Conservation (phyloP, 2,888 invertebrate species). For the Rhorus exstirpatorius region DNA sequence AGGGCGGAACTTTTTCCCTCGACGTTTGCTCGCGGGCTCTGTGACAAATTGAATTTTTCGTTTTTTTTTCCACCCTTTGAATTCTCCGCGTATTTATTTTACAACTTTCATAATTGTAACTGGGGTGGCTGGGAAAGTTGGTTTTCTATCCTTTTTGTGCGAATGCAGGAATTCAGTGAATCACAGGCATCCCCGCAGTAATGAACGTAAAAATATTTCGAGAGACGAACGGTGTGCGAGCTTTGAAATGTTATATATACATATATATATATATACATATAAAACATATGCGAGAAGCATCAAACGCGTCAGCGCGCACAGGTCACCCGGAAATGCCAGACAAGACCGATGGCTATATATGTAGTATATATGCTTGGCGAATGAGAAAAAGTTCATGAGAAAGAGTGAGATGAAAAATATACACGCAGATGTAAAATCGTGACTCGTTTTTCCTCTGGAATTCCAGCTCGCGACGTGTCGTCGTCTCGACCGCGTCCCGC, state of each 20-base stretch:
- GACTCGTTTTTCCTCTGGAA: constrained; percentile 65
- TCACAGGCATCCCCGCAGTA: background rate
- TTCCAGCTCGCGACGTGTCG: constrained; percentile 54
- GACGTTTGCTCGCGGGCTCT: constrained; percentile 3
- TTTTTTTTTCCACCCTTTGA: constrained; percentile 32
- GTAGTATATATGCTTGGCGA: constrained; percentile 38
- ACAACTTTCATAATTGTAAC: constrained; percentile 39
- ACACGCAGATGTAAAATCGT: constrained; percentile 47
- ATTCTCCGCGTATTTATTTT: constrained; percentile 25
- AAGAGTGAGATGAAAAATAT: constrained; percentile 27
- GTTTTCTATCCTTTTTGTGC: constrained; percentile 15
- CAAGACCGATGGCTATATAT: constrained; percentile 46
- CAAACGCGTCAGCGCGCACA: constrained; percentile 45
- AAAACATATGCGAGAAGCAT: constrained; percentile 35
- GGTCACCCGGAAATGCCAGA: constrained; percentile 65
- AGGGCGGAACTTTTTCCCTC: background rate
- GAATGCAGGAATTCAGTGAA: constrained; percentile 38
- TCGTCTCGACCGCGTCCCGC: constrained; percentile 40
- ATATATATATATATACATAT: background rate
- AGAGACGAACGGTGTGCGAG: constrained; percentile 19
- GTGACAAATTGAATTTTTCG: constrained; percentile 8
- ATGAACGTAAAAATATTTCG: constrained; percentile 53
- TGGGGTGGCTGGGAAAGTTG: background rate
- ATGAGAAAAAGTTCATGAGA: constrained; percentile 27
- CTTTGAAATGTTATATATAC: background rate